phyloP scores from a whole-genome alignment of 1,140 invertebrate species.

The Heterodera schachtii region DNA sequence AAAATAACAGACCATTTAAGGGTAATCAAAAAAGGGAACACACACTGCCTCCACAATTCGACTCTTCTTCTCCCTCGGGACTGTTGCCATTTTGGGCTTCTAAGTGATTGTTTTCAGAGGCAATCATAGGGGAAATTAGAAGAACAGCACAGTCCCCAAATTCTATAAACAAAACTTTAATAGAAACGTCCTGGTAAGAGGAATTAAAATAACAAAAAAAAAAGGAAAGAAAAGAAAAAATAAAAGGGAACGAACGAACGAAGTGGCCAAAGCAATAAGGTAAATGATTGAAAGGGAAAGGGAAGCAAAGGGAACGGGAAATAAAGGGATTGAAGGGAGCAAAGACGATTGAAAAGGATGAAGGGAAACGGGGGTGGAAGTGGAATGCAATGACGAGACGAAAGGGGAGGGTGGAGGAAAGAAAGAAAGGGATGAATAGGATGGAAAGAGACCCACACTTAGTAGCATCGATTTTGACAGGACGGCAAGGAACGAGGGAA shows the following conservation, averaged over 20 bases:
- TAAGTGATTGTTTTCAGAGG: constrained; percentile 19
- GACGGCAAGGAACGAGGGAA: neutral
- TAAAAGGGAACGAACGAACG: constrained; percentile 12
- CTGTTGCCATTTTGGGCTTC: neutral
- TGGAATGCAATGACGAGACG: constrained; percentile 8
- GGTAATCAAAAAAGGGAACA: neutral
- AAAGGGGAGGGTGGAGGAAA: neutral
- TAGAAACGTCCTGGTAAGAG: no score
- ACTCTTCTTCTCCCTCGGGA: constrained; percentile 13
- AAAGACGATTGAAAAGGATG: constrained; percentile 22
- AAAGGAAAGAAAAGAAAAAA: neutral
- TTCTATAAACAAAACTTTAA: neutral
- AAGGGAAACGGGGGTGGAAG: constrained; percentile 2
- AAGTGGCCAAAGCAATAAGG: constrained; percentile 15
- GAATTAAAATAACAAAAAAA: no score
- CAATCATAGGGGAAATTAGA: constrained; percentile 1
- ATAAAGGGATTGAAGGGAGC: neutral
- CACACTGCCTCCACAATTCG: constrained; percentile 26
- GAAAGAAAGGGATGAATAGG: neutral
- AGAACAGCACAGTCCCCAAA: neutral
- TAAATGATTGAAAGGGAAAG: constrained; percentile 16
- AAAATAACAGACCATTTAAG: neutral
- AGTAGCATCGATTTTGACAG: constrained; percentile 18
- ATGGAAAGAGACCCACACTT: neutral
- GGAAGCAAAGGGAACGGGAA: constrained; percentile 13